A percentile compares a stretch with the other conserved stretches of the same genome.
Conservation (phyloP, 1,140 invertebrate species). For the Vanessa atalanta region DNA sequence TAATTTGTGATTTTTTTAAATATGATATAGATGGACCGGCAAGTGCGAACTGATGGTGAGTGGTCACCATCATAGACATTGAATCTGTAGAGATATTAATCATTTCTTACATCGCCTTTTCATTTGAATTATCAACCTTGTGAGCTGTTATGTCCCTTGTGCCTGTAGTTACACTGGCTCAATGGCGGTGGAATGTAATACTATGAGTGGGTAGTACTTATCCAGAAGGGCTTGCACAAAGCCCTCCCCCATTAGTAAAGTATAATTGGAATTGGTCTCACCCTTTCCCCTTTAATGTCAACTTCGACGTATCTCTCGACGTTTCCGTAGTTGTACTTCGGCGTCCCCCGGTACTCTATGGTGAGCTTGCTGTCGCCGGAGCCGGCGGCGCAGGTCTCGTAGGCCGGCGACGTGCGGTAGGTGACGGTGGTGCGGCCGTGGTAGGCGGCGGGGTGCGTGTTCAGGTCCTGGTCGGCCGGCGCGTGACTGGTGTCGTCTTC, state of each 20-base stretch:
- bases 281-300: slow-evolving; percentile 52
- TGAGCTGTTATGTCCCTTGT: too few relatives aligned
- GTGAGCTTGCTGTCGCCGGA: slow-evolving; percentile 42
- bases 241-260: neutral
- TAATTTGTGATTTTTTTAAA: too few relatives aligned
- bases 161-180: too few relatives aligned
- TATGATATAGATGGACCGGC: too few relatives aligned
- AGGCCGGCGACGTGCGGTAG: slow-evolving; percentile 37
- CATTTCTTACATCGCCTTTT: too few relatives aligned
- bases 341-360: slow-evolving; percentile 49
- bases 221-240: too few relatives aligned
- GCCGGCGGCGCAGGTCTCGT: slow-evolving; percentile 37
- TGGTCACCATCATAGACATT: too few relatives aligned
- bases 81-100: too few relatives aligned
- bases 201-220: too few relatives aligned
- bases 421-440: slow-evolving; percentile 48
- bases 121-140: too few relatives aligned
- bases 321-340: slow-evolving; percentile 45
- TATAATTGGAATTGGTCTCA: slow-evolving; percentile 1
- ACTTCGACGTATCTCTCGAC: slow-evolving; percentile 55
- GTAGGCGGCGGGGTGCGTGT: slow-evolving; percentile 50
- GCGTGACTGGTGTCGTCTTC: slow-evolving; percentile 55
- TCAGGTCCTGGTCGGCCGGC: slow-evolving; percentile 51
- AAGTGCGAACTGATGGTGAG: too few relatives aligned
- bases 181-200: too few relatives aligned